Base-by-base conservation (phyloP, 2,888 invertebrate genomes). In the Ceramica pisi region DNA sequence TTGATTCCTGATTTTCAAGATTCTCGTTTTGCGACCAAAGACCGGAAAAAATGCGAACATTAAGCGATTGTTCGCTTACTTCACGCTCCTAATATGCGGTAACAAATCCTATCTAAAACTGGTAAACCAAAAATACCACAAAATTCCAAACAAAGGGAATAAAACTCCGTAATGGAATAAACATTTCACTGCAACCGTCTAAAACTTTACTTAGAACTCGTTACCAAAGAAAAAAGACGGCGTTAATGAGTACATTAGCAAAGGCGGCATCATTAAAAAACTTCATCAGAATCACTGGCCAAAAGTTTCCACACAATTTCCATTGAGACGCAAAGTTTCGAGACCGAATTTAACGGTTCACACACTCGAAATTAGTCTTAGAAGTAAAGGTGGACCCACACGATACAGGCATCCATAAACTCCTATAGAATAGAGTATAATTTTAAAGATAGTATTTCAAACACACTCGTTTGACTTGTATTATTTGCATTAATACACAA, bases 181-280 rank as follows among this genome's bases (percentile, higher is more conserved):
- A 76, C 63, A 67, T 53, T 80, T 75, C 41, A 41, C 50, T 60
- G 26, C 55, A 60, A n/a, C 26, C n/a, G 44, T 65, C 71, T 16
- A 5, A 67, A 76, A 59, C 55, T 67, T 50, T 61, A 61, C 63
- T 61, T 23, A 23, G 44, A 55, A 64, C 53, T 59, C 46, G 12
- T 16, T 26, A 5, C 23, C 46, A 66, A 78, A 70, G 55, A 73
- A 64, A 67, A 67, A 64, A 31, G 41, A 35, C 16, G 38, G 59
- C 65, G 61, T 48, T 83, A 82, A 83, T 80, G 71, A 70, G 64
- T 61, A 51, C 85, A 77, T 82, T 80, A 84, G 60, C 77, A 67
- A 53, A 53, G 55, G 72, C 60, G 64, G 41, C 23, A 56, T 80
- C 83, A 76, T 84, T 82, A 80, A 73, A 74, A 75, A 82, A 83